Conservation (phyloP, 2,888 invertebrate species). For the Chrysomela aeneicollis region DNA sequence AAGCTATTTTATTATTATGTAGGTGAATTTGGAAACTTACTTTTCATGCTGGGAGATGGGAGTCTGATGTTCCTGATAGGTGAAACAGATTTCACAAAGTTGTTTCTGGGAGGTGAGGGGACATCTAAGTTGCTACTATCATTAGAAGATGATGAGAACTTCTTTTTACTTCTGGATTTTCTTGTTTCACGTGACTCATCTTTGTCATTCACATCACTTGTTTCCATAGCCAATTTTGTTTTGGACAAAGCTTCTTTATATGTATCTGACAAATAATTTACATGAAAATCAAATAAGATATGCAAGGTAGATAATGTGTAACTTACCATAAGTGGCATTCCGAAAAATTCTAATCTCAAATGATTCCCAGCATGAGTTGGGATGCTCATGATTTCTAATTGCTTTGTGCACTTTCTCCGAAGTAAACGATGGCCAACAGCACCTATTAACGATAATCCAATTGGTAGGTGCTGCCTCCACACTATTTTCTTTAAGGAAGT, state of each 20-base stretch:
- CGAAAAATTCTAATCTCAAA: background rate
- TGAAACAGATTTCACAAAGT: background rate
- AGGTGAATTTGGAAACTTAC: slow-evolving; percentile 11
- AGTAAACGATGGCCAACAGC: slow-evolving; percentile 18
- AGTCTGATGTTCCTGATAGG: background rate
- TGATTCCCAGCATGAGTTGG: background rate
- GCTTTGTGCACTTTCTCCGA: background rate
- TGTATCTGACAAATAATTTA: slow-evolving; percentile 9
- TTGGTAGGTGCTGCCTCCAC: slow-evolving; percentile 14
- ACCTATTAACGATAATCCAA: slow-evolving; percentile 16
- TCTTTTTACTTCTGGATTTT: slow-evolving; percentile 7
- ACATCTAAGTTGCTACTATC: slow-evolving; percentile 9
- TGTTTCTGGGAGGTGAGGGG: slow-evolving; percentile 4
- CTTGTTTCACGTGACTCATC: slow-evolving; percentile 11
- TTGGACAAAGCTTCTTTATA: slow-evolving; percentile 6
- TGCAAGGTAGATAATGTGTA: slow-evolving; percentile 7
- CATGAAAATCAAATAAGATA: slow-evolving; percentile 9
- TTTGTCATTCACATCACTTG: slow-evolving; percentile 1
- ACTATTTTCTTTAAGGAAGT: slow-evolving; percentile 13
- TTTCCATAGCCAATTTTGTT: background rate
- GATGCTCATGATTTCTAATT: slow-evolving; percentile 8
- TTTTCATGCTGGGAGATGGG: slow-evolving; percentile 3
- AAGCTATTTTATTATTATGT: background rate
- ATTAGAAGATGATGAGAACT: slow-evolving; percentile 6
- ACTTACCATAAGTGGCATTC: slow-evolving; percentile 15